Percentiles rank a stretch among this genome's conserved stretches.
Evolutionary conservation across 2,888 invertebrate species (phyloP).

Genomic region (Harpalus rufipes): DNA sequence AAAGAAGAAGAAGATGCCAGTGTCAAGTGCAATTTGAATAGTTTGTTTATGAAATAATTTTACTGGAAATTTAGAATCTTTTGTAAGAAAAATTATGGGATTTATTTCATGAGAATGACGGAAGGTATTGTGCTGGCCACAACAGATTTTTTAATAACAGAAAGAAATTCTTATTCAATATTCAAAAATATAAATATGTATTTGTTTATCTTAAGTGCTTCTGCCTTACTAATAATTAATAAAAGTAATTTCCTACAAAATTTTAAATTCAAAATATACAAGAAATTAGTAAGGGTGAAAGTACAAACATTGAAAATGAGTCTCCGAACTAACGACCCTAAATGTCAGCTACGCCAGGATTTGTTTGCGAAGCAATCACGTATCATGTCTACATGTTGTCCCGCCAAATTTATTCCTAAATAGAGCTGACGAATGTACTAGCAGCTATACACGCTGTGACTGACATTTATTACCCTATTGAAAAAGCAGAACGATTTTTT

Average conservation of each 20-base stretch:
- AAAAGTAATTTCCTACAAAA: background rate
- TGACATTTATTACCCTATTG: background rate
- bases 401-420: background rate
- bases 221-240: background rate
- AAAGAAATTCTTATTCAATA: too few species aligned
- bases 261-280: background rate
- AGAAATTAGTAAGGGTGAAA: conserved; percentile 13
- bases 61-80: too few species aligned
- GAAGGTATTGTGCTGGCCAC: too few species aligned
- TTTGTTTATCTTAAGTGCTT: too few species aligned
- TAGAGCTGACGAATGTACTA: background rate
- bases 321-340: conserved; percentile 39
- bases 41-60: too few species aligned
- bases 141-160: too few species aligned
- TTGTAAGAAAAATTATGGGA: too few species aligned
- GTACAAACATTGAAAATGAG: conserved; percentile 35
- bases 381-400: conserved; percentile 28
- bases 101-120: too few species aligned
- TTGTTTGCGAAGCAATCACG: conserved; percentile 37
- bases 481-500: background rate
- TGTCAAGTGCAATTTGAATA: too few species aligned
- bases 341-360: conserved; percentile 10
- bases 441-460: background rate
- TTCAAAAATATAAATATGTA: too few species aligned
- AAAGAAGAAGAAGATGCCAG: too few species aligned